phyloP scores from a whole-genome alignment of 2,888 invertebrate genomes.

The Cheilosia vulpina region DNA sequence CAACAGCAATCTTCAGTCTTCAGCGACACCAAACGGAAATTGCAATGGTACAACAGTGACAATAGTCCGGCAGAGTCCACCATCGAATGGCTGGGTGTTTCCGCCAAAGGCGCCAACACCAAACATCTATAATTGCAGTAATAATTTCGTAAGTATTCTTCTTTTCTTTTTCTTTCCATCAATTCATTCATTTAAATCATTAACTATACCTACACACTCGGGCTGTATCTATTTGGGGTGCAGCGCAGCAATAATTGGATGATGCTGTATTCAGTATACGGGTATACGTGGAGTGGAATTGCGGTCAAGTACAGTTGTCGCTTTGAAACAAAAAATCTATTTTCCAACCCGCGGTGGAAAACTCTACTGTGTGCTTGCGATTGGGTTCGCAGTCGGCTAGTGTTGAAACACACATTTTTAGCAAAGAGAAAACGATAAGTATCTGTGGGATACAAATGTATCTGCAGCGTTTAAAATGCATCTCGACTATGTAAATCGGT shows the following conservation, averaged over 20 bases:
- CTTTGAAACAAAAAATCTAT: conserved; percentile 29
- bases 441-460: conserved; percentile 22
- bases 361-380: not conserved
- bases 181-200: not conserved
- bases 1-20: conserved; percentile 64
- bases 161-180: not conserved
- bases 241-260: conserved; percentile 1
- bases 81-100: conserved; percentile 89
- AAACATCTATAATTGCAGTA: conserved; percentile 87
- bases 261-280: not conserved
- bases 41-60: conserved; percentile 71
- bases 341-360: not conserved
- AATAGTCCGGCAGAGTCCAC: conserved; percentile 88
- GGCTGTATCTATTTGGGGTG: not conserved
- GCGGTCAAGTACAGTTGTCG: conserved; percentile 70
- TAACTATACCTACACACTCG: conserved; percentile 3
- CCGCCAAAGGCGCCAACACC: conserved; percentile 91
- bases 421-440: not conserved
- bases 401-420: not conserved
- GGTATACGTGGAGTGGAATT: conserved; percentile 43
- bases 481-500: too few relatives aligned
- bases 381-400: too few relatives aligned
- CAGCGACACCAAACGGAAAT: conserved; percentile 67
- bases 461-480: not conserved
- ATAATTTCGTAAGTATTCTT: conserved; percentile 88